phyloP scores from a whole-genome alignment of 2,888 invertebrate genomes.

The Apamea monoglypha region DNA sequence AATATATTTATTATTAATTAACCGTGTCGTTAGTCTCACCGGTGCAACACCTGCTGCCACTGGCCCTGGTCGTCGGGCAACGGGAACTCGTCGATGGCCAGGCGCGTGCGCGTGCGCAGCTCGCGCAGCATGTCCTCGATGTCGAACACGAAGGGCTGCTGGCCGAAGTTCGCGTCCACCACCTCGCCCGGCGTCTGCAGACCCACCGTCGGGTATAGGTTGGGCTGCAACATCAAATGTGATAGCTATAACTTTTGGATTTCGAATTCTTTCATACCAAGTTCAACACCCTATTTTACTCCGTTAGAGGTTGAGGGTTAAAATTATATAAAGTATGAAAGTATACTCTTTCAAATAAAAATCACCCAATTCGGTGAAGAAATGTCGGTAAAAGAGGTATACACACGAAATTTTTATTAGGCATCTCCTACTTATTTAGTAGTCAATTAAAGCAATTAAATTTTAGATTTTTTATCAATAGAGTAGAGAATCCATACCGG shows the following conservation, averaged over 20 bases:
- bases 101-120: slow-evolving; percentile 95
- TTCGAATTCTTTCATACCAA: background rate
- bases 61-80: slow-evolving; percentile 96
- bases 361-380: background rate
- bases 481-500: background rate
- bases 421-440: background rate
- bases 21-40: slow-evolving; percentile 87
- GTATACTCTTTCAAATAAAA: background rate
- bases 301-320: background rate
- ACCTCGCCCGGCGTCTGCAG: slow-evolving; percentile 99
- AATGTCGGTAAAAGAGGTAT: background rate
- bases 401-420: background rate
- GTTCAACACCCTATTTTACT: background rate
- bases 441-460: background rate
- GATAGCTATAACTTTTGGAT: background rate
- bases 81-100: slow-evolving; percentile 96
- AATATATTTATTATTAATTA: background rate
- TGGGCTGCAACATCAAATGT: slow-evolving; percentile 91
- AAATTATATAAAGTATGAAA: background rate
- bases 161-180: slow-evolving; percentile 99
- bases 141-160: slow-evolving; percentile 99
- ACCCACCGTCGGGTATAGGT: slow-evolving; percentile 99
- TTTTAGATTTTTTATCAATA: background rate
- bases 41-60: slow-evolving; percentile 97
- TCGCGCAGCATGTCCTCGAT: slow-evolving; percentile 99